Conservation (phyloP, 2,888 invertebrate species). For the Masnerella sp. region DNA sequence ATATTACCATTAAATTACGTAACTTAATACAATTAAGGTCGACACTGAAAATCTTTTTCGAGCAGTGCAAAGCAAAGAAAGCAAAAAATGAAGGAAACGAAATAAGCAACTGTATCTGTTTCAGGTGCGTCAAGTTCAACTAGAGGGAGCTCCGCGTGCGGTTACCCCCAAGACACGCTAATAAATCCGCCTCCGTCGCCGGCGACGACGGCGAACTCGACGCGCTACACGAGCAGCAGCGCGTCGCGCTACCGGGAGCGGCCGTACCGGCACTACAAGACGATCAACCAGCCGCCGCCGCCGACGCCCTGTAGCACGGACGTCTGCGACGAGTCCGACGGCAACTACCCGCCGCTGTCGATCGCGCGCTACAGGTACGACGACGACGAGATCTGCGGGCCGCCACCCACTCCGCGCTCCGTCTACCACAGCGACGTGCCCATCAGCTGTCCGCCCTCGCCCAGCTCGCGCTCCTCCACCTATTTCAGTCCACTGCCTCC, state of each 20-base stretch:
- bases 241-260: conserved; percentile 80
- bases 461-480: conserved; percentile 87
- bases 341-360: conserved; percentile 80
- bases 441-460: conserved; percentile 82
- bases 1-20: no score
- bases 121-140: conserved; percentile 83
- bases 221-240: conserved; percentile 79
- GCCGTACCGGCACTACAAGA: conserved; percentile 86
- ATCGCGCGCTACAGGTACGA: conserved; percentile 80
- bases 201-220: conserved; percentile 85
- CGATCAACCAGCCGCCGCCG: conserved; percentile 91
- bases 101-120: no score
- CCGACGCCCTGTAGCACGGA: conserved; percentile 97
- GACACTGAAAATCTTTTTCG: no score
- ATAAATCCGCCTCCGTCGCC: conserved; percentile 93
- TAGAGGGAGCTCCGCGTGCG: conserved; percentile 80
- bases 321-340: conserved; percentile 93
- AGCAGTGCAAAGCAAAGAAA: no score
- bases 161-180: conserved; percentile 89
- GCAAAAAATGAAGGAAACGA: no score
- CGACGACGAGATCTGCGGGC: conserved; percentile 85
- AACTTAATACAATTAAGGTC: no score
- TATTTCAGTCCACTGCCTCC: conserved; percentile 90
- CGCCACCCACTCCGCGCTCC: conserved; percentile 86
- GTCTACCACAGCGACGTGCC: conserved; percentile 85